phyloP scores from a whole-genome alignment of 2,797 vertebrate species.

The Dendrocincla fuliginosa region DNA sequence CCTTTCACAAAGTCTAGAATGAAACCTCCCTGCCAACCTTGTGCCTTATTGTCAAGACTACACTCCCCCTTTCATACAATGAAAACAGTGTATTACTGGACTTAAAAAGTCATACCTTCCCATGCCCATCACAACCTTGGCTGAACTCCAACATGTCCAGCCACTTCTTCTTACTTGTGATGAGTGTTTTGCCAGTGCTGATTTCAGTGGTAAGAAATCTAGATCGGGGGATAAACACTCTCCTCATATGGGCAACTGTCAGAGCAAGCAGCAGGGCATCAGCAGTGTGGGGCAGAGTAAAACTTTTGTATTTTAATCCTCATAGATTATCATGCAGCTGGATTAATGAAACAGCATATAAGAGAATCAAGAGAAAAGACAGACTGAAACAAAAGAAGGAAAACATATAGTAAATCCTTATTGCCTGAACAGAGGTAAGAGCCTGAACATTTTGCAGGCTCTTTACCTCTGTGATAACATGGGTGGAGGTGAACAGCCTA shows the following conservation, averaged over 20 bases:
- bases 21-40: background rate
- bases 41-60: background rate
- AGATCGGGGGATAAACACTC: background rate
- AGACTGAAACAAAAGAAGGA: background rate
- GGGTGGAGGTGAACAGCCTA: background rate
- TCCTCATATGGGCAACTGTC: background rate
- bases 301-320: background rate
- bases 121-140: rapidly evolving
- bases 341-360: background rate
- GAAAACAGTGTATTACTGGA: background rate
- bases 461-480: background rate
- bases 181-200: background rate
- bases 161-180: background rate
- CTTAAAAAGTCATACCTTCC: background rate
- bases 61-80: background rate
- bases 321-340: background rate
- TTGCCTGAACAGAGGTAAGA: background rate
- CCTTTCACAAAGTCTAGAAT: background rate
- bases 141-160: background rate
- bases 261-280: background rate
- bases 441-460: background rate
- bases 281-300: background rate
- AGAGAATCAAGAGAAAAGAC: background rate
- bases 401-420: background rate
- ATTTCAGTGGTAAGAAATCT: background rate